These are phyloP conservation scores for Xerus inauris DNA, from an alignment of 2,113 vertebrate species.

Conservation along the genomic window DNA sequence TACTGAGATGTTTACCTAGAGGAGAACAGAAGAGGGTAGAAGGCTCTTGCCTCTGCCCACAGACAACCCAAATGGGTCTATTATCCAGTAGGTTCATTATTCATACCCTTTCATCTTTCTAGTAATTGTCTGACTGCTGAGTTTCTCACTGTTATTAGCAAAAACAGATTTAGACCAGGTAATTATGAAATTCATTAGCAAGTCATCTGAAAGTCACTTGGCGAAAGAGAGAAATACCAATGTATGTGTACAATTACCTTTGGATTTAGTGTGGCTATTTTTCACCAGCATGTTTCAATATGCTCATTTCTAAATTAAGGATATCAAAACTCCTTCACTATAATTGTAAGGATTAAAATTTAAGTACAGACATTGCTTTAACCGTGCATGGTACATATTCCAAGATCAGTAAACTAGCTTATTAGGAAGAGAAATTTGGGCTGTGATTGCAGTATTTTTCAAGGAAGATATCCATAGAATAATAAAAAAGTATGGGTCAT, in stretches of 20 bases:
- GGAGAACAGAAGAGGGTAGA: neutral
- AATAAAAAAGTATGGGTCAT: neutral
- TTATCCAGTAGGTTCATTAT: neutral
- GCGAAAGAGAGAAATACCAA: neutral
- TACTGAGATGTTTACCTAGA: neutral
- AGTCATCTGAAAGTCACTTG: slow-evolving; percentile 40
- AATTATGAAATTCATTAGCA: slow-evolving; percentile 35
- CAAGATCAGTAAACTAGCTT: neutral
- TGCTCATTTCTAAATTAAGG: slow-evolving; percentile 4
- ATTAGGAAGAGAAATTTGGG: neutral
- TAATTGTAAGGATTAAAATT: neutral
- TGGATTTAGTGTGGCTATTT: neutral
- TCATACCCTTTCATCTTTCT: slow-evolving; percentile 30
- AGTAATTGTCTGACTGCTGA: slow-evolving; percentile 13
- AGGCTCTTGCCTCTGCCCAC: neutral
- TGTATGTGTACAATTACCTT: neutral
- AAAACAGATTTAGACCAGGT: slow-evolving; percentile 12
- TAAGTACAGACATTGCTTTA: neutral
- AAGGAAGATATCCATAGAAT: slow-evolving; percentile 35
- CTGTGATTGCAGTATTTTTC: neutral
- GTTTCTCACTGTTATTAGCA: slow-evolving; percentile 24
- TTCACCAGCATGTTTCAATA: neutral
- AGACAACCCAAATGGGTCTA: neutral
- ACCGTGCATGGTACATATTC: neutral
- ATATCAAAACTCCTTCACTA: neutral